Percentiles rank a stretch among this genome's conserved stretches.
These are phyloP conservation scores for Germaria angustata DNA, from an alignment of 2,888 invertebrate genomes.

Conservation along the genomic window DNA sequence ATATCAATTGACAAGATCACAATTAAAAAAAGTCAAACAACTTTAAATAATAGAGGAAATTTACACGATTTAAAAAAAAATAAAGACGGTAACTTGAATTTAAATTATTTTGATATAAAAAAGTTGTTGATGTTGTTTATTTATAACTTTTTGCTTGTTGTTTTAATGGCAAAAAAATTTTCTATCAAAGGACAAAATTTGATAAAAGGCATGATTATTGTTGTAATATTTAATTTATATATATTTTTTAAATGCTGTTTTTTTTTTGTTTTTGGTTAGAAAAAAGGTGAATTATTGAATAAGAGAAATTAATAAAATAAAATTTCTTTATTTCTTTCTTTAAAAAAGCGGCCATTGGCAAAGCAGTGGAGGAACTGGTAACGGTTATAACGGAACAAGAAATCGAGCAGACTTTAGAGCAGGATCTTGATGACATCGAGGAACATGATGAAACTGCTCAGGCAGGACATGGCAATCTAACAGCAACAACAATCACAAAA, in stretches of 20 bases:
- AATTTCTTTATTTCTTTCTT: constrained; percentile 72
- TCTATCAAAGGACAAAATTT: neutral
- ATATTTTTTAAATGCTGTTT: neutral
- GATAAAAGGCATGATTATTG: constrained; percentile 47
- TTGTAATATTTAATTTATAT: constrained; percentile 2
- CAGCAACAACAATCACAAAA: constrained; percentile 17
- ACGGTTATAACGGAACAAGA: constrained; percentile 93
- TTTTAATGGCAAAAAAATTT: neutral
- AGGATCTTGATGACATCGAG: constrained; percentile 67
- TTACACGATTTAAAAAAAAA: constrained; percentile 14
- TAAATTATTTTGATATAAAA: constrained; percentile 24
- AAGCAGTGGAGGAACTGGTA: constrained; percentile 93
- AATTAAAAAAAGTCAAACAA: constrained; percentile 38
- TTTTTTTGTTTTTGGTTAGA: too few relatives aligned
- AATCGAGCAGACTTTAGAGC: constrained; percentile 75
- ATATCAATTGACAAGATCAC: constrained; percentile 23
- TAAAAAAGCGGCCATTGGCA: constrained; percentile 88
- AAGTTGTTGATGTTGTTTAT: constrained; percentile 33
- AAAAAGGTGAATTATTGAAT: neutral
- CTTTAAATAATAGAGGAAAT: constrained; percentile 13
- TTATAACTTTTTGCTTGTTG: constrained; percentile 41
- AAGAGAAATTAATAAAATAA: neutral
- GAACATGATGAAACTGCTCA: constrained; percentile 31
- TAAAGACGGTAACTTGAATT: constrained; percentile 45
- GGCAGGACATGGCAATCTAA: constrained; percentile 51